Conservation (phyloP, 2,797 vertebrate genomes). For the Natrix natrix region DNA sequence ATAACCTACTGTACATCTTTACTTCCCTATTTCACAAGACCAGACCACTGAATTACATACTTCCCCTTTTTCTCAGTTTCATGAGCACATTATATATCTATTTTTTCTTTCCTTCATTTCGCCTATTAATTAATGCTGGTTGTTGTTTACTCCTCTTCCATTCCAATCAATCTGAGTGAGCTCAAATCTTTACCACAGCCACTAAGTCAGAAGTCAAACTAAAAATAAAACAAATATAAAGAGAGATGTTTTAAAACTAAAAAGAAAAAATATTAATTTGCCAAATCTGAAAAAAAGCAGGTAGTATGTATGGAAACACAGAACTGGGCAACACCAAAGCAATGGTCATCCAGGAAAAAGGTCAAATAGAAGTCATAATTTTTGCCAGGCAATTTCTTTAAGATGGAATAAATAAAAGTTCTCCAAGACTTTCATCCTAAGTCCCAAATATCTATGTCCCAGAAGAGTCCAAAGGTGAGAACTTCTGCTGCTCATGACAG, state of each 20-base stretch:
- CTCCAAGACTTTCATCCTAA: not conserved
- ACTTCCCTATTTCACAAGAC: not conserved
- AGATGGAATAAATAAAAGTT: not conserved
- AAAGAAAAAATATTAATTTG: not conserved
- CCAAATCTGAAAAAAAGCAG: not conserved
- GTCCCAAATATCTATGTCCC: not conserved
- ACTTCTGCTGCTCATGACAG: not conserved
- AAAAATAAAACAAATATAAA: not conserved
- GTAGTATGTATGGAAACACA: not conserved
- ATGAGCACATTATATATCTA: not conserved
- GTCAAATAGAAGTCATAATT: not conserved
- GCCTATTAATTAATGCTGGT: not conserved
- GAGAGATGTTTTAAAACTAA: not conserved
- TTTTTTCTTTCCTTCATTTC: not conserved
- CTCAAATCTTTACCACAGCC: not conserved
- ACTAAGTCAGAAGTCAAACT: not conserved
- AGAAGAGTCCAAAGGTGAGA: not conserved
- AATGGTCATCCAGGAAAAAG: not conserved
- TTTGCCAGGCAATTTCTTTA: not conserved
- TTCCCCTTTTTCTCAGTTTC: not conserved
- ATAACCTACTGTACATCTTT: not conserved
- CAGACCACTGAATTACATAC: not conserved
- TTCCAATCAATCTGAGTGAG: not conserved
- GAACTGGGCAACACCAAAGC: not conserved
- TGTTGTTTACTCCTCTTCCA: not conserved